These are phyloP conservation scores for Brachypodius melanocephalos DNA, from an alignment of 2,113 vertebrate species.

Conservation along the genomic window DNA sequence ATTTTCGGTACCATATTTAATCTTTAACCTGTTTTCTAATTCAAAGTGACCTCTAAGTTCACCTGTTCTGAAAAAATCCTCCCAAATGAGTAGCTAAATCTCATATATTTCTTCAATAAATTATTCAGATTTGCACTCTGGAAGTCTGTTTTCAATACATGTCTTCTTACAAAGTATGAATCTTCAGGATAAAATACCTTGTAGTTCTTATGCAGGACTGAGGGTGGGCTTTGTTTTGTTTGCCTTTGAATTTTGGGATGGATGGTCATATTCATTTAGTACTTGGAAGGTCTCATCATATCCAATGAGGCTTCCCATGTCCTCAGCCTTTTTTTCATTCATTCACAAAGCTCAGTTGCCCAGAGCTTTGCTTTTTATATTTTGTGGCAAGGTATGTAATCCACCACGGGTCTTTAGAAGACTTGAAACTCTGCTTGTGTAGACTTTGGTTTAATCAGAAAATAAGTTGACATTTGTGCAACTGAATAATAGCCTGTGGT, in stretches of 20 bases:
- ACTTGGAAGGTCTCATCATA: background rate
- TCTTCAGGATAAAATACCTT: background rate
- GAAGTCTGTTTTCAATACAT: background rate
- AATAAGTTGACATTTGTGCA: background rate
- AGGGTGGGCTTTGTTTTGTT: background rate
- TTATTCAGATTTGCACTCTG: background rate
- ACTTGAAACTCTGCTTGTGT: background rate
- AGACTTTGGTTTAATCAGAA: background rate
- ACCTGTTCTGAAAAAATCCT: background rate
- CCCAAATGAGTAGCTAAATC: background rate
- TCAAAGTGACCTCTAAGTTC: background rate
- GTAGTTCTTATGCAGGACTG: background rate
- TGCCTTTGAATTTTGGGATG: background rate
- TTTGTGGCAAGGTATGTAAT: background rate
- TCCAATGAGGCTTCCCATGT: background rate
- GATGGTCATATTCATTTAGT: background rate
- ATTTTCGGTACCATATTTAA: background rate
- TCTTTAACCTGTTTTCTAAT: background rate
- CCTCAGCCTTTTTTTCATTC: background rate
- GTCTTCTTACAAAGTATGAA: background rate
- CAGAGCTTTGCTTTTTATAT: background rate
- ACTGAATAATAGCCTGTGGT: background rate
- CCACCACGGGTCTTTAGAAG: background rate
- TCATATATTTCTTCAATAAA: background rate
- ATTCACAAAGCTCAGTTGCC: background rate